phyloP scores from a whole-genome alignment of 2,113 vertebrate species.

The Aviceda subcristata region DNA sequence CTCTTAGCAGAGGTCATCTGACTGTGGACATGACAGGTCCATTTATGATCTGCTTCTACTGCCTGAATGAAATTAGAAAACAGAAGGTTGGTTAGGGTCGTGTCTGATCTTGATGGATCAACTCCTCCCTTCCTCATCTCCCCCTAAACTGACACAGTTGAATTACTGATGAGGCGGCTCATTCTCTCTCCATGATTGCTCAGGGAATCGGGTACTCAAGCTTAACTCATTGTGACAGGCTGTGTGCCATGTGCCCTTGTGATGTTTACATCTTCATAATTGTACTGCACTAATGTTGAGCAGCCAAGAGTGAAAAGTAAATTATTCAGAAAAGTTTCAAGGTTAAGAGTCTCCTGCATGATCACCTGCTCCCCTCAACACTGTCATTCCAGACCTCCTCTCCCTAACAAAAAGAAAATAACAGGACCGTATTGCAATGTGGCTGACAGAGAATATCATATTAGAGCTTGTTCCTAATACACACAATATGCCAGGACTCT shows the following conservation, averaged over 20 bases:
- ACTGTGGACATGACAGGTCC: background rate
- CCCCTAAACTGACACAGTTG: background rate
- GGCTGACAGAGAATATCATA: background rate
- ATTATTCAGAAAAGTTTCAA: slow-evolving; percentile 46
- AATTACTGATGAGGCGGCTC: slow-evolving; percentile 46
- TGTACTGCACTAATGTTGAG: slow-evolving; percentile 22
- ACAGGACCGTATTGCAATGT: background rate
- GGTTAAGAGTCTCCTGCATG: background rate
- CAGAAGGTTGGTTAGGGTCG: background rate
- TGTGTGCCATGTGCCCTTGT: slow-evolving; percentile 23
- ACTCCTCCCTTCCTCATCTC: background rate
- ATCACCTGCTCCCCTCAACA: background rate
- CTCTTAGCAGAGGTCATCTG: background rate
- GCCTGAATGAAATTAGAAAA: background rate
- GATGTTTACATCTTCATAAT: slow-evolving; percentile 61
- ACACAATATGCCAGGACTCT: background rate
- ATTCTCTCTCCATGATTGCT: background rate
- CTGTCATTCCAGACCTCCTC: background rate
- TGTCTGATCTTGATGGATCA: slow-evolving; percentile 18
- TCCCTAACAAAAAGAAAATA: background rate
- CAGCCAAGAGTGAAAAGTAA: slow-evolving; percentile 40
- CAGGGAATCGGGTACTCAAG: background rate
- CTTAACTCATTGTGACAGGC: slow-evolving; percentile 58
- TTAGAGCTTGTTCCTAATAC: background rate
- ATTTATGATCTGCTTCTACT: background rate